Conservation (phyloP, 1,140 invertebrate genomes). For the Andrena cerasifolii region DNA sequence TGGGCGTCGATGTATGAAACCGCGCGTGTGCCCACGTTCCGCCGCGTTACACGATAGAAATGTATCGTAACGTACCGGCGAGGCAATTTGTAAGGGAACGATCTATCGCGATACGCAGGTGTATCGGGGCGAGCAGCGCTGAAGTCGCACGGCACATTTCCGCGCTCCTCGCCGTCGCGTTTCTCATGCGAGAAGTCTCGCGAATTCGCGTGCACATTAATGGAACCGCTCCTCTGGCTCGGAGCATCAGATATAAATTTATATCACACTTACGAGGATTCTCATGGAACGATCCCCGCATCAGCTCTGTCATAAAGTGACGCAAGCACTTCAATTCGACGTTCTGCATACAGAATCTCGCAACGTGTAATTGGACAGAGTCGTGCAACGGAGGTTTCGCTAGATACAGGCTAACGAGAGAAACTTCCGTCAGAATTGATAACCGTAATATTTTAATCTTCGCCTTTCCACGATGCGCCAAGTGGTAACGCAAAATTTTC, state of each 20-base stretch:
- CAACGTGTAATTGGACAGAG: conserved; percentile 28
- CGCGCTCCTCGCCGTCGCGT: not conserved
- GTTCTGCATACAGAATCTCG: conserved; percentile 3
- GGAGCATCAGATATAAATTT: not conserved
- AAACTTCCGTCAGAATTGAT: conserved; percentile 20
- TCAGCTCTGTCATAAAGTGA: not conserved
- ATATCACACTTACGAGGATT: not conserved
- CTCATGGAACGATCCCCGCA: not conserved
- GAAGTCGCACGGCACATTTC: not conserved
- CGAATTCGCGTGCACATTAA: not conserved
- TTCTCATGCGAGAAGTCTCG: not conserved
- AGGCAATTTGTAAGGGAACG: conserved; percentile 11
- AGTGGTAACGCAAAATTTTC: not conserved
- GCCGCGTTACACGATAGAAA: conserved; percentile 29
- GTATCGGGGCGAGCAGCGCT: not conserved
- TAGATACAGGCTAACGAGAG: conserved; percentile 7
- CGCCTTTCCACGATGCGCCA: not conserved
- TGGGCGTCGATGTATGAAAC: conserved; percentile 45
- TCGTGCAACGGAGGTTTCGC: conserved; percentile 20
- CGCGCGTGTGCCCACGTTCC: conserved; percentile 33
- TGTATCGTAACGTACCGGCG: conserved; percentile 21
- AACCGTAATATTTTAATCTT: conserved; percentile 6
- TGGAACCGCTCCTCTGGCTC: not conserved
- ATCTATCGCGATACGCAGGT: conserved; percentile 13
- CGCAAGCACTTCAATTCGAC: conserved; percentile 23